These are phyloP conservation scores for Saccostrea echinata DNA, from an alignment of 1,140 invertebrate genomes.

Conservation along the genomic window DNA sequence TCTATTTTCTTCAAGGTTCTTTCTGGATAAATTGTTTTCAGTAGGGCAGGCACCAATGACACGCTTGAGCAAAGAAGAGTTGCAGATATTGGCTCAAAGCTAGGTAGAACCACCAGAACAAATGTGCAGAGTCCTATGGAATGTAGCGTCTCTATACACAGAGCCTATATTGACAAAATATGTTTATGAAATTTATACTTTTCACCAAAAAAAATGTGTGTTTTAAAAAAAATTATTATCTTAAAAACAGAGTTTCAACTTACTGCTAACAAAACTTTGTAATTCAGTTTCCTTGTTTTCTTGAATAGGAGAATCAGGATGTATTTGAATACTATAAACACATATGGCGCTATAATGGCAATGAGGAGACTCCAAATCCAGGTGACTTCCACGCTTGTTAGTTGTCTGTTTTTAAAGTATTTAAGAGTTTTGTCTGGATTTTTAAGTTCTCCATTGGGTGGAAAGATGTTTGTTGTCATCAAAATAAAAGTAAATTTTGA, in stretches of 20 bases:
- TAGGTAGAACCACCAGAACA: constrained; percentile 74
- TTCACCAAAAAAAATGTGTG: background rate
- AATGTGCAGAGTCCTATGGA: constrained; percentile 72
- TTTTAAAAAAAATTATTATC: background rate
- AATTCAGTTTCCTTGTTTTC: constrained; percentile 57
- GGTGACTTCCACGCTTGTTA: constrained; percentile 51
- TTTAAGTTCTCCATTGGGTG: background rate
- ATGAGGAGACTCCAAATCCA: constrained; percentile 71
- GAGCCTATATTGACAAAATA: constrained; percentile 56
- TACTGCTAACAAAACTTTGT: constrained; percentile 60
- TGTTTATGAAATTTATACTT: background rate
- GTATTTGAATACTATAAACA: constrained; percentile 62
- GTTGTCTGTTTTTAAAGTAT: background rate
- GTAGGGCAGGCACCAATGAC: constrained; percentile 63
- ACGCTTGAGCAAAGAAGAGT: constrained; percentile 62
- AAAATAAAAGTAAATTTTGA: constrained; percentile 55
- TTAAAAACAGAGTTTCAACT: background rate
- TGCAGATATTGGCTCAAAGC: constrained; percentile 67
- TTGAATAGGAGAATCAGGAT: constrained; percentile 68
- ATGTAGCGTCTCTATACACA: constrained; percentile 72
- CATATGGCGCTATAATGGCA: constrained; percentile 65
- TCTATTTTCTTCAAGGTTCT: constrained; percentile 40
- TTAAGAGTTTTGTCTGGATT: background rate
- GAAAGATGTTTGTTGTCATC: constrained; percentile 55
- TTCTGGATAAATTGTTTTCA: constrained; percentile 64